A percentile compares a stretch with the other conserved stretches of the same genome.
Conservation (phyloP, 2,888 invertebrate genomes). For the Parnassius mnemosyne region DNA sequence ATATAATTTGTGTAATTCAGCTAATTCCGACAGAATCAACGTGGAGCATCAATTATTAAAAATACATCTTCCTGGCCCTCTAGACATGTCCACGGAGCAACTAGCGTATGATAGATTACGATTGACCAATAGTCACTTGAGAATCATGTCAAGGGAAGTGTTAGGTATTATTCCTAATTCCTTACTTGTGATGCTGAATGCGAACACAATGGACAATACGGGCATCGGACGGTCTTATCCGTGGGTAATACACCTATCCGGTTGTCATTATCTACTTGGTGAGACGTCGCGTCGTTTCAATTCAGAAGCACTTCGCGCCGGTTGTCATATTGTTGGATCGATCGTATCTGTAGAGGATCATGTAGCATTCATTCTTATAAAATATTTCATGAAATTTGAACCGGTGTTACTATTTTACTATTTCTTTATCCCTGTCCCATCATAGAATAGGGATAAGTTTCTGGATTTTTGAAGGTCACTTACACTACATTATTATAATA, state of each 20-base stretch:
- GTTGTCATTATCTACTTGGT: slow-evolving; percentile 33
- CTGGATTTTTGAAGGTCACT: too few species aligned
- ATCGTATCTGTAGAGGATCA: too few species aligned
- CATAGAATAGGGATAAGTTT: too few species aligned
- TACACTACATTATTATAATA: too few species aligned
- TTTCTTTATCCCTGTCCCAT: too few species aligned
- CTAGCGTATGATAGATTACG: slow-evolving; percentile 4
- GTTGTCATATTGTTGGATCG: not conserved
- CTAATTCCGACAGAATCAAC: too few species aligned
- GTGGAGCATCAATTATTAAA: too few species aligned
- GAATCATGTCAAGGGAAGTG: slow-evolving; percentile 49
- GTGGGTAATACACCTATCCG: slow-evolving; percentile 39
- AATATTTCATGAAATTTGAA: not conserved
- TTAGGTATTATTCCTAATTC: slow-evolving; percentile 36
- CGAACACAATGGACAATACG: slow-evolving; percentile 34
- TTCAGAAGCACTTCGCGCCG: not conserved
- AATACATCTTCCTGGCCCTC: slow-evolving; percentile 1
- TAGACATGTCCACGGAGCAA: not conserved
- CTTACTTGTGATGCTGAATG: slow-evolving; percentile 31
- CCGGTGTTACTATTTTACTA: not conserved
- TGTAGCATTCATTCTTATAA: too few species aligned
- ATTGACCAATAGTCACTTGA: slow-evolving; percentile 30
- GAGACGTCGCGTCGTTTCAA: slow-evolving; percentile 5
- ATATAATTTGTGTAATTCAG: too few species aligned
- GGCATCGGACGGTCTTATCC: slow-evolving; percentile 28